A percentile compares a stretch with the other conserved stretches of the same genome.
Conservation (phyloP, 2,113 vertebrate genomes). For the Cyprinus carpio region DNA sequence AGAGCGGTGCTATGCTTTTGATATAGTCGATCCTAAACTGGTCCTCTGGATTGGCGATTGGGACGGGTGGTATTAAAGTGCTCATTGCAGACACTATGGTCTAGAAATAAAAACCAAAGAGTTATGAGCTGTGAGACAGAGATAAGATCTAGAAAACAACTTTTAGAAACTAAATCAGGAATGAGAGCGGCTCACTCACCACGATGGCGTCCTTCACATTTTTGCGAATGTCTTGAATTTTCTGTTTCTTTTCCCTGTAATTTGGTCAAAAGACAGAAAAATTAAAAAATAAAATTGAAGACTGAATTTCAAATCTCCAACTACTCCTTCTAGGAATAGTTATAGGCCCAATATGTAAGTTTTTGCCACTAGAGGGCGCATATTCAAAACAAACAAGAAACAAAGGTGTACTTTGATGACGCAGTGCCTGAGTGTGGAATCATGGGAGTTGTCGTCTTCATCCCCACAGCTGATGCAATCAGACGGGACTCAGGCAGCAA, state of each 20-base stretch:
- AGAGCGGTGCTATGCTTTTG: conserved; percentile 97
- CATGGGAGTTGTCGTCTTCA: too few species aligned
- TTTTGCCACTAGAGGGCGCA: too few species aligned
- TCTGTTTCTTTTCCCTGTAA: conserved; percentile 98
- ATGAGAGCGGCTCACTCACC: conserved; percentile 79
- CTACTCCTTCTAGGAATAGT: neutral
- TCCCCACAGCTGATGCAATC: too few species aligned
- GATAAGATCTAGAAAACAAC: conserved; percentile 32
- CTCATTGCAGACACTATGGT: conserved; percentile 99
- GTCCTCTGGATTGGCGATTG: conserved; percentile 94
- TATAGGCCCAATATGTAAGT: neutral
- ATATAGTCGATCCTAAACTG: conserved; percentile 98
- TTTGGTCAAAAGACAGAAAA: conserved; percentile 11
- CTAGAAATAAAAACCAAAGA: conserved; percentile 72
- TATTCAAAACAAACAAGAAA: too few species aligned
- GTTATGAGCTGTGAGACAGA: conserved; percentile 57
- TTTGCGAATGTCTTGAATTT: conserved; percentile 99
- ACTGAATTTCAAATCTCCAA: neutral
- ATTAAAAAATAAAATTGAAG: neutral
- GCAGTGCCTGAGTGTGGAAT: too few species aligned
- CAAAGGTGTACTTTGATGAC: too few species aligned
- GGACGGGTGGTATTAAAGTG: conserved; percentile 98
- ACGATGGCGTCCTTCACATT: conserved; percentile 99
- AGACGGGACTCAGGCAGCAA: too few species aligned
- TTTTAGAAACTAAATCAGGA: neutral